Conservation (phyloP, 23 tunicate genomes). For the Phallusia fumigata region DNA sequence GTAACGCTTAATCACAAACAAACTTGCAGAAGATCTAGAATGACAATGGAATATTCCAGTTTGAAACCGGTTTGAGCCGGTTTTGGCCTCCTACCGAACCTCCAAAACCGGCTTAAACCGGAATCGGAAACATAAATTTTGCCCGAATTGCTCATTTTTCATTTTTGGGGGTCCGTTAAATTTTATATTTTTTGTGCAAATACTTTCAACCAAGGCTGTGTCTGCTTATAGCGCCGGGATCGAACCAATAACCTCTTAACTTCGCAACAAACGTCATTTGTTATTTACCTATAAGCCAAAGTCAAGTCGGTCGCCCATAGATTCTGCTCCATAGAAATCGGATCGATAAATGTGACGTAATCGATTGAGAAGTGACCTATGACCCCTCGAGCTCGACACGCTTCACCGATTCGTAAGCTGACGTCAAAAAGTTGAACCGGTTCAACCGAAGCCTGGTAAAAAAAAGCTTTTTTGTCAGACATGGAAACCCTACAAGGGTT, state of each 20-base stretch:
- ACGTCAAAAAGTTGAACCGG: conserved; percentile 47
- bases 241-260: neutral
- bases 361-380: conserved; percentile 84
- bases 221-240: no score
- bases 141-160: no score
- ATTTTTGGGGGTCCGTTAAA: no score
- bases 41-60: no score
- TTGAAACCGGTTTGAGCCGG: no score
- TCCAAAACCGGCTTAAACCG: no score
- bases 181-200: no score
- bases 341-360: conserved; percentile 84
- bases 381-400: conserved; percentile 82
- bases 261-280: neutral
- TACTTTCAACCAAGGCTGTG: no score
- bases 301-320: conserved; percentile 96
- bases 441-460: conserved; percentile 74
- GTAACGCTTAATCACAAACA: neutral
- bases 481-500: no score
- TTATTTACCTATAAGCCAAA: conserved; percentile 63
- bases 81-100: no score
- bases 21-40: neutral
- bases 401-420: conserved; percentile 78
- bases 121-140: no score
- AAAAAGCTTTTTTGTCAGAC: no score
- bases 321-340: conserved; percentile 43